Evolutionary conservation across 2,113 vertebrate genomes (phyloP).

Genomic region (Urocolius indicus): DNA sequence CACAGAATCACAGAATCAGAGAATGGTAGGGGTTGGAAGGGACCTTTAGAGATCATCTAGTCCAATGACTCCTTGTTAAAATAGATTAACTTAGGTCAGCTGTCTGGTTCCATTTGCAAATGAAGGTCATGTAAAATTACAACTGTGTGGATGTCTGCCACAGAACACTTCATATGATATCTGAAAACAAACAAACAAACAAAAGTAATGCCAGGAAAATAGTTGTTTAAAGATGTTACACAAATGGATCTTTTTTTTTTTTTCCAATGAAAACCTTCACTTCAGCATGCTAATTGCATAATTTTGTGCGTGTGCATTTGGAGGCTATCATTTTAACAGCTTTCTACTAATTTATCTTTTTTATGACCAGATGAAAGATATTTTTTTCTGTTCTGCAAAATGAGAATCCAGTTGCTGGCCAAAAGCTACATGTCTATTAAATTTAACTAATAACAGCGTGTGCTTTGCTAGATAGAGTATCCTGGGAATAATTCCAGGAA

Average conservation of each 20-base stretch:
- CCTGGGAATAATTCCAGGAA: conserved; percentile 34
- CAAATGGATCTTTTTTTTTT: neutral
- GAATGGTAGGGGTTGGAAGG: no score
- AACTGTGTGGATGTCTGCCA: neutral
- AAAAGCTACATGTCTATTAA: neutral
- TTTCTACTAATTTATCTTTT: neutral
- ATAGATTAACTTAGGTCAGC: no score
- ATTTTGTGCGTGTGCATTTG: neutral
- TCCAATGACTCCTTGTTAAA: no score
- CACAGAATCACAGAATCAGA: neutral
- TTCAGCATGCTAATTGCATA: neutral
- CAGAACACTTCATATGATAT: neutral
- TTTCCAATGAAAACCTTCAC: neutral
- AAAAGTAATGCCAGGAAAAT: neutral
- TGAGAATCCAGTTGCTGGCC: neutral
- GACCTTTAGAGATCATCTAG: no score
- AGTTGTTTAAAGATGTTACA: neutral
- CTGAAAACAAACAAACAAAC: neutral
- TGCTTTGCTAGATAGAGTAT: neutral
- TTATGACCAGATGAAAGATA: neutral
- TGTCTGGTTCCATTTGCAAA: neutral
- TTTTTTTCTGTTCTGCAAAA: neutral
- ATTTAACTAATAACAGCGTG: neutral
- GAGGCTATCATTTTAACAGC: neutral
- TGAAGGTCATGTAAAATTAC: neutral